Percentiles rank a stretch among this genome's conserved stretches.
phyloP scores from a whole-genome alignment of 2,113 vertebrate species.

The Motacilla tschutschensis region DNA sequence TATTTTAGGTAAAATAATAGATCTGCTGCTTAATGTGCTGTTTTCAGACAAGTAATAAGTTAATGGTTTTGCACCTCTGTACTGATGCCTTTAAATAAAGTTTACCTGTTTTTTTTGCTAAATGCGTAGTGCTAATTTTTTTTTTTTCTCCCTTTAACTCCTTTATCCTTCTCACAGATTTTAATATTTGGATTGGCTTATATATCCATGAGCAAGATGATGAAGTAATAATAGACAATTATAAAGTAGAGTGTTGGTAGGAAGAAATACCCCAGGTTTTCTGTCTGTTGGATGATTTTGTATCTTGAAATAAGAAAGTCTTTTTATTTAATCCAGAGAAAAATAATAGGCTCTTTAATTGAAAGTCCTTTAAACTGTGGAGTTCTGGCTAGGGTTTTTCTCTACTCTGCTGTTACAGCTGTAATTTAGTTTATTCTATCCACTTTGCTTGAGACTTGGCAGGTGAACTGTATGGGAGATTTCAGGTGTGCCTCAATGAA shows the following conservation, averaged over 20 bases:
- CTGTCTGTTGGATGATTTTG: not conserved
- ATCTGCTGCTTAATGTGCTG: not conserved
- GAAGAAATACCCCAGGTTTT: not conserved
- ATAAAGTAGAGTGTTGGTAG: not conserved
- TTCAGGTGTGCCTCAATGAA: not conserved
- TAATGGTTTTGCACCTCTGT: not conserved
- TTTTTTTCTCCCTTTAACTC: not conserved
- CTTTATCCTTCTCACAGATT: not conserved
- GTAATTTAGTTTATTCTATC: not conserved
- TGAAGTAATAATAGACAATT: not conserved
- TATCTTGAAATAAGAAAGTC: not conserved
- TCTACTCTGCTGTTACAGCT: not conserved
- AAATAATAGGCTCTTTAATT: not conserved
- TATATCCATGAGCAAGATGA: not conserved
- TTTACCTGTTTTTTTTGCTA: not conserved
- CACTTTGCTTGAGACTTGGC: not conserved
- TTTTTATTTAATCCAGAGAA: not conserved
- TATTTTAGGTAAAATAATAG: not conserved
- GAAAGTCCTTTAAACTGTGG: not conserved
- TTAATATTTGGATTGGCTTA: not conserved
- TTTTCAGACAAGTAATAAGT: not conserved
- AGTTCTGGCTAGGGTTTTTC: not conserved
- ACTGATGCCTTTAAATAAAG: not conserved
- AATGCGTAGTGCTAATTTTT: not conserved
- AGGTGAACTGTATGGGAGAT: not conserved